These are phyloP conservation scores for Phengaris alcon DNA, from an alignment of 2,888 invertebrate species.

Conservation along the genomic window DNA sequence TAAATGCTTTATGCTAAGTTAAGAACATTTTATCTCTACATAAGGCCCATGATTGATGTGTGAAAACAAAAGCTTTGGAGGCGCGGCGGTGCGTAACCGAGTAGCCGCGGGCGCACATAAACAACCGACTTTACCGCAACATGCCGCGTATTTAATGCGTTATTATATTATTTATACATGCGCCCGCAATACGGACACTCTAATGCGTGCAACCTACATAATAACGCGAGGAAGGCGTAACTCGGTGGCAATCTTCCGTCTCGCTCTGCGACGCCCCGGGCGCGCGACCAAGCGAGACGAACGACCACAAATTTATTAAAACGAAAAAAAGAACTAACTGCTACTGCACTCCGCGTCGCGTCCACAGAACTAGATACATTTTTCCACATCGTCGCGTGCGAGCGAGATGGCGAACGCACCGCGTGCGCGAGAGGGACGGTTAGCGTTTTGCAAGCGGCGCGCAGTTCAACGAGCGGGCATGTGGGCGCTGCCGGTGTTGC, in stretches of 20 bases:
- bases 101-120: slow-evolving; percentile 68
- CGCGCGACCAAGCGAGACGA: slow-evolving; percentile 75
- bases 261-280: slow-evolving; percentile 69
- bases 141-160: slow-evolving; percentile 67
- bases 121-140: slow-evolving; percentile 67
- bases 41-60: slow-evolving; percentile 40
- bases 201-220: slow-evolving; percentile 77
- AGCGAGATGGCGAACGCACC: slow-evolving; percentile 47
- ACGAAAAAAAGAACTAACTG: slow-evolving; percentile 64
- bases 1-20: too few relatives aligned
- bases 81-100: slow-evolving; percentile 61
- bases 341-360: slow-evolving; percentile 78
- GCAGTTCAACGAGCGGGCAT: slow-evolving; percentile 70
- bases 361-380: slow-evolving; percentile 79
- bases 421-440: slow-evolving; percentile 54
- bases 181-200: slow-evolving; percentile 66
- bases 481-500: slow-evolving; percentile 79
- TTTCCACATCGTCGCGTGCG: slow-evolving; percentile 69
- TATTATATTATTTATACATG: slow-evolving; percentile 71
- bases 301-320: slow-evolving; percentile 79
- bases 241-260: slow-evolving; percentile 72
- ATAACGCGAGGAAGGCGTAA: slow-evolving; percentile 79
- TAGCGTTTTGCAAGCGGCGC: slow-evolving; percentile 50
- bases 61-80: slow-evolving; percentile 46
- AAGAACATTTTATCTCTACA: slow-evolving; percentile 22